phyloP scores from a whole-genome alignment of 2,797 vertebrate species.

The Pseudomugil gertrudae region DNA sequence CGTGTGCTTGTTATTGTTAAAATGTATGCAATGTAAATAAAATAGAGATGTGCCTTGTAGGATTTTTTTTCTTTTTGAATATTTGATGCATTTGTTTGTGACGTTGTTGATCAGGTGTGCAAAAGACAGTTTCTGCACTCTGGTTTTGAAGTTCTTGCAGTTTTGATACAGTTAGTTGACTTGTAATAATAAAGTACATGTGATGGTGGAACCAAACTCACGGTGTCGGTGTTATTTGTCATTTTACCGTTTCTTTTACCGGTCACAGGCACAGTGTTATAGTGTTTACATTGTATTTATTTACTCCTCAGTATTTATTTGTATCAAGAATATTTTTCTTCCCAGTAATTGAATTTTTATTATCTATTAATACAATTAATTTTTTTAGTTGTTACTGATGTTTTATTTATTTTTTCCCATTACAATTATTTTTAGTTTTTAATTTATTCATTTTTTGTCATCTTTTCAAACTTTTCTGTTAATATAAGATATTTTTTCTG shows the following conservation, averaged over 20 bases:
- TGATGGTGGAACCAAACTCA: conserved; percentile 51
- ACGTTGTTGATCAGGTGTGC: conserved; percentile 19
- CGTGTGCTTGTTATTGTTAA: conserved; percentile 53
- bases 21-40: conserved; percentile 78
- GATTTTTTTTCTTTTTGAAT: conserved; percentile 30
- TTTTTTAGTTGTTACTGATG: too few relatives aligned
- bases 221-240: conserved; percentile 9
- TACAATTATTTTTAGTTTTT: too few relatives aligned
- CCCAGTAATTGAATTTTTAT: too few relatives aligned
- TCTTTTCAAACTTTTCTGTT: too few relatives aligned
- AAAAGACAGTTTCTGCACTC: conserved; percentile 29
- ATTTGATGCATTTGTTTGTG: conserved; percentile 47
- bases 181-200: conserved; percentile 79
- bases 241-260: neutral
- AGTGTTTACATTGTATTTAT: too few relatives aligned
- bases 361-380: too few relatives aligned
- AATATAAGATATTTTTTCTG: too few relatives aligned
- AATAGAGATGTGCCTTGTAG: conserved; percentile 78
- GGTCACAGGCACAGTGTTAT: too few relatives aligned
- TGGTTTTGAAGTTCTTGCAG: conserved; percentile 56
- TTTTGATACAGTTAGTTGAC: conserved; percentile 79
- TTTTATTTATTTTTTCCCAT: too few relatives aligned
- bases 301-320: too few relatives aligned
- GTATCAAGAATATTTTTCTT: too few relatives aligned
- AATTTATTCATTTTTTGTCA: too few relatives aligned